Evolutionary conservation across 2,113 vertebrate genomes (phyloP).

Genomic region (Chionis minor): DNA sequence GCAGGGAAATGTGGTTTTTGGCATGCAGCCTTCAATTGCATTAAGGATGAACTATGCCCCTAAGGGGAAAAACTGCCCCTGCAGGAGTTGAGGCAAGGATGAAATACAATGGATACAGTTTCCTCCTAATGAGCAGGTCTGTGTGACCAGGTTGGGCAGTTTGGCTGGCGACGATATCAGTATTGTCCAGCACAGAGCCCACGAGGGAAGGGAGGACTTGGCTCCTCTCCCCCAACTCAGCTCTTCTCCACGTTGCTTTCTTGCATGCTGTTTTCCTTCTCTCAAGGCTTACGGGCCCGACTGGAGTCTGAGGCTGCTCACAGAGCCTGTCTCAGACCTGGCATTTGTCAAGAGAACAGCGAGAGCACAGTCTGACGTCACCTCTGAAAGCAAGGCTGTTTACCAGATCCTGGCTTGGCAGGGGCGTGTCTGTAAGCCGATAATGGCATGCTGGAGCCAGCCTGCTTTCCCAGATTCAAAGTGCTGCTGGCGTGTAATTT

Average conservation of each 20-base stretch:
- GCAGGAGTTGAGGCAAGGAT: background rate
- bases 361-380: background rate
- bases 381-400: slow-evolving; percentile 13
- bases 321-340: background rate
- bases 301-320: background rate
- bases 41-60: background rate
- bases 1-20: background rate
- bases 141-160: background rate
- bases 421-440: background rate
- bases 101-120: background rate
- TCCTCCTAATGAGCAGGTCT: background rate
- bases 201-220: background rate
- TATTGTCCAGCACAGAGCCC: background rate
- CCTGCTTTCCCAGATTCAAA: background rate
- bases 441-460: background rate
- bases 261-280: background rate
- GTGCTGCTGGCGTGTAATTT: slow-evolving; percentile 7
- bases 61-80: background rate
- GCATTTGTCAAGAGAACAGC: slow-evolving; percentile 3
- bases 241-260: background rate
- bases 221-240: background rate
- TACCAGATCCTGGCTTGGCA: background rate
- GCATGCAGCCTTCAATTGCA: background rate
- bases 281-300: background rate
- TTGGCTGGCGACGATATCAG: background rate